Evolutionary conservation across 2,888 invertebrate genomes (phyloP), one percentile per base, ranked within the genome.

Genomic region (Drosophila atripex): DNA sequence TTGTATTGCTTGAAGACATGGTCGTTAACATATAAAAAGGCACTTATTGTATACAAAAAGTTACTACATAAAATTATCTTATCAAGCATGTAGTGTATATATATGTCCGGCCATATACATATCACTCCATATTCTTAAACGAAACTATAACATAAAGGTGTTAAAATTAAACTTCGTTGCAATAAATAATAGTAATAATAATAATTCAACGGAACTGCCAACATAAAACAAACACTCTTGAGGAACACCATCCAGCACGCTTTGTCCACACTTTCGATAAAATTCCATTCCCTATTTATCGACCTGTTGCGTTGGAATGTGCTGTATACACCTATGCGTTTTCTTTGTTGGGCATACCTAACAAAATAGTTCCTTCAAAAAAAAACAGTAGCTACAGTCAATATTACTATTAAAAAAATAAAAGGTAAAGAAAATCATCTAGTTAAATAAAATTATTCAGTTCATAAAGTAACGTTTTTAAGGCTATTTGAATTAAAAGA

Each of bases 1-100:
- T 84, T 66, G 79, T 78, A 57, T 85, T 83, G 72, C 75, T 86
- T 73, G 79, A 74, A 69, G 83, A 83, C 83, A 83, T 83, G 43
- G 77, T 83, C 76, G 75, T 84, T 77, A 52, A 68, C 66, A 71
- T 78, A 69, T 65, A 65, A 73, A 69, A 59, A 71, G 73, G 73
- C 76, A 75, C 80, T 83, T 83, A 75, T 72, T 76, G 60, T 77
- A 71, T 64, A 66, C 77, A 80, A 77, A 60, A 54, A 35, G 55
- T 69, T 53, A 50, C 54, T 54, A 70, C 49, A 80, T 77, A 83
- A 80, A 77, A 83, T 71, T 75, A 76, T 76, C 71, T 71, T 66
- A 61, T 49, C 73, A 71, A 73, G 58, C 76, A 73, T 63, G 73
- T 69, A 71, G 83, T 69, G 76, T 64, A 64, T 69, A 71, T 73